Evolutionary conservation across 2,888 invertebrate species (phyloP), one percentile per base, ranked within the genome.

Genomic region (Apamea epomidion): DNA sequence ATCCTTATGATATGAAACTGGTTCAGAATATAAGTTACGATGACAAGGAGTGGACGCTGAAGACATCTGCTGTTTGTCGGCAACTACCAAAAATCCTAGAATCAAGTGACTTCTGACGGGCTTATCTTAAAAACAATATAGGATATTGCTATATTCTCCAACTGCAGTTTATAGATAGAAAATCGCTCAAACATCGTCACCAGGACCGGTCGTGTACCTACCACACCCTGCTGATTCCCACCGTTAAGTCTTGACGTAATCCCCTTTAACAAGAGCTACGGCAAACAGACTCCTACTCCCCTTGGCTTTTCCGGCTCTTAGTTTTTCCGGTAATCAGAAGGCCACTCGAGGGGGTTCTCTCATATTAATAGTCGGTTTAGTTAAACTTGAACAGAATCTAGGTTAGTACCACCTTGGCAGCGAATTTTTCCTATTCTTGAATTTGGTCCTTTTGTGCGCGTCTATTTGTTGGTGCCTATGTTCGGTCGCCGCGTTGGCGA

Each of bases 401-500:
- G 7, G 6, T 25, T 32, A 18, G 18, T 32, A 2, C 8, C 7
- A 64, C 16, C 10, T 12, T 42, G 18, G 18, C 16, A 62, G 48
- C 0, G 0, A 60, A 32, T 51, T 75, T 37, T 25, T 58, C 21
- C 14, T 7, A 48, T 54, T n/a, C 14, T 60, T 37, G 18, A 29
- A 16, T 67, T 71, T 81, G 78, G 76, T 80, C 85, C 85, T 89
- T 88, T 71, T 80, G 80, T 48, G 37, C 72, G 29, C 29, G n/a
- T 32, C 7, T 10, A 21, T 58, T 71, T 51, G 58, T 62, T 64
- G 51, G 62, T 62, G 62, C 7, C 25, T 60, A 67, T 42, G 72
- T 73, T 78, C 62, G 48, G 37, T 76, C 67, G 67, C 82, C 14
- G 83, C 90, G 88, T 89, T 89, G 90, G 88, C 88, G 89, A 86